Base-by-base conservation (phyloP, 2,888 invertebrate species). In the Keiferia lycopersicella region DNA sequence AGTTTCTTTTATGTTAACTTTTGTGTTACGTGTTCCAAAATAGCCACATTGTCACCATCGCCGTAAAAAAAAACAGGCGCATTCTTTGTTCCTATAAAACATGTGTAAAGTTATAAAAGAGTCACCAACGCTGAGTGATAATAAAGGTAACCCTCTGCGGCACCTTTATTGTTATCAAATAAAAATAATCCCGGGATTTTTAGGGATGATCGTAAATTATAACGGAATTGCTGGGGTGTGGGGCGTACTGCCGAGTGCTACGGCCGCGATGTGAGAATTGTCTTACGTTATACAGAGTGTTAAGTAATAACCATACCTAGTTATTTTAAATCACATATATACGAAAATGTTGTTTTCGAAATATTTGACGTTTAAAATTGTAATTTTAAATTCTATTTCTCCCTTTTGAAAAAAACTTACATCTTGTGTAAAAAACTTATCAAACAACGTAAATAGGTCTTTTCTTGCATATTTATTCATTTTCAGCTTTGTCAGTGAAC, bases 121-220 rank as follows among this genome's bases (percentile, higher is more conserved):
- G 81, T 81, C 82, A 80, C 82, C 79, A 81, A 69, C 77, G 74
- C 81, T 86, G 87, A 89, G 89, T 91, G 91, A 91, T 91, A 91
- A 90, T 91, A 91, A 91, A 89, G 87, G 88, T 86, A 87, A 89
- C 89, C 90, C 88, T 87, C 87, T 71, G 82, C 83, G 83, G 84
- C 79, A 87, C 89, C 89, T 91, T 90, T 90, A 91, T 91, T 89
- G 90, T 89, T 91, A 91, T 91, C 90, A 84, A 89, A 91, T 91
- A 91, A 91, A 91, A 91, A 89, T 91, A 91, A 91, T 90, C 89
- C 88, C 72, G 75, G 86, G 88, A 88, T 88, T 90, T 88, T 88
- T 87, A 73, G 84, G 89, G 89, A 88, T 89, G 87, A 87, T 90
- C 91, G 89, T 91, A 91, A 91, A 91, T 91, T 89, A 91, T 87